phyloP scores from a whole-genome alignment of 92 coral and sea anemone species.

The Epizoanthus illoricatus region DNA sequence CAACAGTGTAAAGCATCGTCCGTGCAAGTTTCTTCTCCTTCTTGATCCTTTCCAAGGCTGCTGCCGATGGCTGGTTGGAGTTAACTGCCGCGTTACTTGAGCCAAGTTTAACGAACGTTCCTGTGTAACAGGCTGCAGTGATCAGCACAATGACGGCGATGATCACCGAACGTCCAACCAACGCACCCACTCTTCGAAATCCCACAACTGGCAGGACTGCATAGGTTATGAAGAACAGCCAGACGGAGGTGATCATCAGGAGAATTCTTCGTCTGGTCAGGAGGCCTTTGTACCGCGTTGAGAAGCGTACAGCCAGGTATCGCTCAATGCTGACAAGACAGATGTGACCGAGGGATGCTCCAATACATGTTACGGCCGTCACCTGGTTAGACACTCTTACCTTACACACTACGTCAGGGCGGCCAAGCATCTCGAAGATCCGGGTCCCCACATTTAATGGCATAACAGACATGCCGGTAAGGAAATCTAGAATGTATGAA shows the following conservation, averaged over 20 bases:
- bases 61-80: too few relatives aligned
- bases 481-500: not conserved
- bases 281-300: not conserved
- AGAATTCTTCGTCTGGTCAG: not conserved
- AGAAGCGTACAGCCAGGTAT: slow-evolving; percentile 7
- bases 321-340: slow-evolving; percentile 13
- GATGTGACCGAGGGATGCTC: not conserved
- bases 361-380: not conserved
- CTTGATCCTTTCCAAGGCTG: too few relatives aligned
- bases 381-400: not conserved
- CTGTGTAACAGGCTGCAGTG: slow-evolving; percentile 2
- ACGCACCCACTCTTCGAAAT: not conserved
- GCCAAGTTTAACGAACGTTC: not conserved
- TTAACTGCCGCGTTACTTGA: too few relatives aligned
- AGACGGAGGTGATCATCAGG: not conserved
- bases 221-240: not conserved
- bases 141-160: not conserved
- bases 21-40: too few relatives aligned
- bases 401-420: not conserved
- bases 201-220: not conserved
- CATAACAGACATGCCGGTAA: not conserved
- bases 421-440: not conserved
- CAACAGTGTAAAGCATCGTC: too few relatives aligned
- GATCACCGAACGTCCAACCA: not conserved
- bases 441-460: not conserved